Base-by-base conservation (phyloP, 1,140 invertebrate genomes). In the Macrobrachium nipponense region DNA sequence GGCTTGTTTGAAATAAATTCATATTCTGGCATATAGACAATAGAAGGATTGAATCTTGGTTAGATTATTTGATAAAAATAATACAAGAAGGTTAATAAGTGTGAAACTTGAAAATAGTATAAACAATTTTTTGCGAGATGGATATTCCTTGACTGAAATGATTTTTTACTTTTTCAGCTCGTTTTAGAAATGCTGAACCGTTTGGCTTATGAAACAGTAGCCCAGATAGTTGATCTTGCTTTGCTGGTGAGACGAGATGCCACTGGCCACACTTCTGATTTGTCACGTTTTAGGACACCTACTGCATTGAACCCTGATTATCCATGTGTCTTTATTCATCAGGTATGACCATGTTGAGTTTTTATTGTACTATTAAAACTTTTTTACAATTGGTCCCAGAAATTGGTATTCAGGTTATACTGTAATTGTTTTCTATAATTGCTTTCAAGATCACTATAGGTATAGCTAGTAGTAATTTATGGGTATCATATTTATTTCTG, bases 151-250 rank as follows among this genome's bases (percentile, higher is more conserved):
- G 51, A 8, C 51, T 12, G 51, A 51, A 7, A 51, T 73, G 0
- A 60, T 10, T 66, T 72, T 66, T 59, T 43, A 20, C 27, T 36
- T 36, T 27, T 27, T 17, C 84, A 88, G 88, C 80, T 84, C n/a
- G 88, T 89, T 59, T 90, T 93, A 61, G 92, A 92, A 77, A 91
- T 94, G 70, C 90, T 95, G 66, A 92, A 93, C 78, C 95, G 95
- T 90, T 90, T 95, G 23, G 94, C 94, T 0, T 94, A 94, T 90
- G 94, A 95, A 91, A 94, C 93, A 11, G 93, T 95, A 8, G 94
- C 94, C 14, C 93, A 94, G 90, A 93, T 95, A 82, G 91, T 95
- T 80, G 94, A 95, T 90, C 90, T 94, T 51, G 92, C 93, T 20
- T 90, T 95, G n/a, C 88, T 94, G 77, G 93, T 95, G 0, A 92